Evolutionary conservation across 2,113 vertebrate species (phyloP), one percentile per base, ranked within the genome.

Genomic region (Carollia perspicillata): DNA sequence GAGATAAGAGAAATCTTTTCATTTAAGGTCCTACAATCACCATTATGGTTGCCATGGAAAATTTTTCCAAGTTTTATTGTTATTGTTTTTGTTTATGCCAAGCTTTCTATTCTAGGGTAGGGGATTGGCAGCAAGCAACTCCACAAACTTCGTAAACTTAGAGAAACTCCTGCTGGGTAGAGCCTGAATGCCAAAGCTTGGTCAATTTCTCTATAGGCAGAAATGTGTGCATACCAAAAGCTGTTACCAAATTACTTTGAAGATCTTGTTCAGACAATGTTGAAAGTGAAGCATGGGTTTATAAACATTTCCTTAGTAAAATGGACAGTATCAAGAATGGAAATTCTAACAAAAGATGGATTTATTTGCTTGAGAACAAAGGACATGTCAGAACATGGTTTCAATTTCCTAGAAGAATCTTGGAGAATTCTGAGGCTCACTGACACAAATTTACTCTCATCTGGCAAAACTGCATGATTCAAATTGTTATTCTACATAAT

Each of bases 341-440:
- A 90, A 79, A 80, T 90, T 86, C n/a, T 87, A 65, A 71, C 22
- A 77, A 49, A 94, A 60, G 6, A 35, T 75, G 16, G 7, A 3
- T 90, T 93, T 93, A 87, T 84, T 96, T n/a, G 51, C 74, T 72
- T 88, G 33, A 90, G 58, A 91, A 80, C 37, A 77, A 85, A 89
- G 22, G 23, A 91, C 11, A 17, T 63, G 16, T 63, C 71, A 37
- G 8, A 37, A 80, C 47, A 71, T 71, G 49, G 93, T 80, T 95
- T 84, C 40, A 88, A 26, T 58, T 58, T 58, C 55, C 1, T 80
- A 28, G 44, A 93, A 88, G 49, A 90, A 47, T 84, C 33, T 90
- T 92, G 20, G 40, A 60, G 20, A 84, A 65, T 95, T 95, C 47
- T 68, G 68, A 90, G 18, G 10, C 17, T 79, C 20, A 65, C 23